These are phyloP conservation scores for Vireo altiloquus DNA, from an alignment of 2,113 vertebrate genomes.

Conservation along the genomic window DNA sequence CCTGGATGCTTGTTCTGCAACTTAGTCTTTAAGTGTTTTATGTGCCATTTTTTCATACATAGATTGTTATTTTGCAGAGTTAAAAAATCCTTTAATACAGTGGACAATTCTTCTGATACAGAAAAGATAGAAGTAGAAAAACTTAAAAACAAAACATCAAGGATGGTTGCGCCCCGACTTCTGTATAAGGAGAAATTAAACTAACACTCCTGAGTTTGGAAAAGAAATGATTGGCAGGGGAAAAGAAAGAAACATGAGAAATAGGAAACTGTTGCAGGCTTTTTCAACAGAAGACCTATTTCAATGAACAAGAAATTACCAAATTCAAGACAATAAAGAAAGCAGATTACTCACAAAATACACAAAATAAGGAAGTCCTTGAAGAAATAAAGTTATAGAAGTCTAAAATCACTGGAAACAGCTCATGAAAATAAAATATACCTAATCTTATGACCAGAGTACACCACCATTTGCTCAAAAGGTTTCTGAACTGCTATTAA, in stretches of 20 bases:
- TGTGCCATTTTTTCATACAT: neutral
- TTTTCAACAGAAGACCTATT: neutral
- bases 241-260: neutral
- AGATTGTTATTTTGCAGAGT: neutral
- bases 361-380: neutral
- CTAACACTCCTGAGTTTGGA: neutral
- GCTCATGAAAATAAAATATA: neutral
- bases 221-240: accelerated
- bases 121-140: neutral
- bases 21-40: neutral
- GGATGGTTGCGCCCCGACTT: accelerated
- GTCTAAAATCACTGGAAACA: neutral
- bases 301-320: neutral
- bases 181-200: neutral
- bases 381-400: neutral
- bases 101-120: neutral
- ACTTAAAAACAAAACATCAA: neutral
- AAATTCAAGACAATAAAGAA: neutral
- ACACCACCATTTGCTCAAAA: neutral
- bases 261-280: neutral
- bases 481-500: neutral
- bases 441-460: neutral
- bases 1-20: neutral
- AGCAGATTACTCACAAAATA: neutral
- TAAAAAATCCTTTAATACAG: neutral